Conservation (phyloP, 2,113 vertebrate genomes). For the Oryzias javanicus region DNA sequence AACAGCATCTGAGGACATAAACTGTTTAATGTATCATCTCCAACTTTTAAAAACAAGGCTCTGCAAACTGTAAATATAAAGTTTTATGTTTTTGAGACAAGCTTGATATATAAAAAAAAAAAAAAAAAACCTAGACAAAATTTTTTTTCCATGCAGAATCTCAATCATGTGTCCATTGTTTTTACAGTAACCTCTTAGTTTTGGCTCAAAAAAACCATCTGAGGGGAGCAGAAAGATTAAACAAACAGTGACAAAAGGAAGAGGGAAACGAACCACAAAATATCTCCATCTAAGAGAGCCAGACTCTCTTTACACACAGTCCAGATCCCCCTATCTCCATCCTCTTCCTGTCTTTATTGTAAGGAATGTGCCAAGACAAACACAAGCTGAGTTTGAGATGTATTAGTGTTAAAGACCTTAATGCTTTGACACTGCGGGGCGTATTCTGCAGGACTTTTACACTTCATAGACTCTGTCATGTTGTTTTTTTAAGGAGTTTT, state of each 20-base stretch:
- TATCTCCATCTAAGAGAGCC: constrained; percentile 66
- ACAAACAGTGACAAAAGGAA: constrained; percentile 68
- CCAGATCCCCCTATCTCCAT: constrained; percentile 50
- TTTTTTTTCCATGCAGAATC: not conserved
- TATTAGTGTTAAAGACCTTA: constrained; percentile 8
- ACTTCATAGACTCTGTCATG: not conserved
- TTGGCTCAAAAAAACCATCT: constrained; percentile 70
- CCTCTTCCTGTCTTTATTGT: constrained; percentile 43
- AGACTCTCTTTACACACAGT: constrained; percentile 72
- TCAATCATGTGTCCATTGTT: constrained; percentile 25
- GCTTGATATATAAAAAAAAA: constrained; percentile 25
- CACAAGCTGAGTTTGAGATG: constrained; percentile 28
- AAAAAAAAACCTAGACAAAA: constrained; percentile 33
- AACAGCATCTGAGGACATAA: constrained; percentile 8
- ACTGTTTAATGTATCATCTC: constrained; percentile 3
- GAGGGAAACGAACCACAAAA: constrained; percentile 57
- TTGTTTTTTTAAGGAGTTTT: not conserved
- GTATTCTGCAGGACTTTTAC: not conserved
- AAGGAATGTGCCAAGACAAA: constrained; percentile 57
- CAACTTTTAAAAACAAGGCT: not conserved
- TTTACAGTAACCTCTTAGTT: constrained; percentile 76
- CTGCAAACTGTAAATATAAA: no score
- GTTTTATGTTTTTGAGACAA: no score
- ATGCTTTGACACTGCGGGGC: not conserved
- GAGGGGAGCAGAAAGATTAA: constrained; percentile 57